Evolutionary conservation across 2,797 vertebrate genomes (phyloP), one percentile per base, ranked within the genome.

Genomic region (Poeciliopsis turneri): DNA sequence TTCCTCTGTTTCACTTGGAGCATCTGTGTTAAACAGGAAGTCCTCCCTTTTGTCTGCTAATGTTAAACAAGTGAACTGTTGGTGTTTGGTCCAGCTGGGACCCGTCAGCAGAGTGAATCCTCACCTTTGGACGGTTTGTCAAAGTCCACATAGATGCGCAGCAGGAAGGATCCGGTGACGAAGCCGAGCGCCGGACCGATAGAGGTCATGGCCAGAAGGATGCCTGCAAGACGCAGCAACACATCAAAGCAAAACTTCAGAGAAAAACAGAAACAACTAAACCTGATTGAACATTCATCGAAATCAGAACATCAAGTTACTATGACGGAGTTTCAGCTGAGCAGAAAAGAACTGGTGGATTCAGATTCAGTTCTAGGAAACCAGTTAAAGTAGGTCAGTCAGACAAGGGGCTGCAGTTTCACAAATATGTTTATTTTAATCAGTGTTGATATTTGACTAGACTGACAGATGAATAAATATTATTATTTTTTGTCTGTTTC

Each of bases 171-270:
- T 0, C 97, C 96, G 76, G 97, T 93, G 81, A 98, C 85, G 78
- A 97, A 99, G 36, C 96, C 97, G 2, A 97, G 23, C 1, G 96
- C 97, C 0, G 98, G 97, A 0, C 98, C 98, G 0, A 98, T 91
- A 64, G 96, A 86, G 0, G 97, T 98, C 51, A 95, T 87, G 0
- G 98, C 97, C 77, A 98, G 97, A 41, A 99, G 87, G 93, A 99
- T 95, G 1, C 97, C 98, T 99, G 93, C 2, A 78, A 73, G 43
- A 85, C 47, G 82, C 0, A 0, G 75, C 69, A 57, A 53, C 28
- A 66, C 16, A 64, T 72, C 8, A 66, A 33, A 23, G 11, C 3
- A 12, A 46, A 72, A 72, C 16, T 12, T 57, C 10, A 11, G 36
- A 41, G 10, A 10, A 68, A 68, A 68, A 68, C 36, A 36, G 20